Evolutionary conservation across 23 tunicate species (phyloP), one percentile per base, ranked within the genome.

Genomic region (Aplidium turbinatum): DNA sequence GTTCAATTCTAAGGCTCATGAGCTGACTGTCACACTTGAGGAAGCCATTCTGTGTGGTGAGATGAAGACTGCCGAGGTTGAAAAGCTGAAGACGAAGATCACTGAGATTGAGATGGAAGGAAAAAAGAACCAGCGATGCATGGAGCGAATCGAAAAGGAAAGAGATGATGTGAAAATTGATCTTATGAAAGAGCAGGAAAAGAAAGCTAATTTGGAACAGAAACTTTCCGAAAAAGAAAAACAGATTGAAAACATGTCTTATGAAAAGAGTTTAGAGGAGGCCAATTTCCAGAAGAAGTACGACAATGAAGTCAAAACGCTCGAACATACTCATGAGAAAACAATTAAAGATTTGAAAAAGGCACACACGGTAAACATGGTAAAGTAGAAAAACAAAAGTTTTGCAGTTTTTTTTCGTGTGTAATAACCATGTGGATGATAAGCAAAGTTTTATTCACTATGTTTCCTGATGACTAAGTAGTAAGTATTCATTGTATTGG

Each of bases 1-100:
- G 68, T 24, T 45, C 3, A 47, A 26, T 33, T 28, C 38, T 11
- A 78, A 78, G 47, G 52, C 51, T 27, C 9, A 3, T 65, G 84
- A 66, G 31, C 27, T 78, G n/a, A 38, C 75, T 3, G 23, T 54
- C 38, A 40, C 84, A 9, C 52, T 78, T 40, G 84, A 78, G 24
- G 84, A 78, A 52, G 75, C 84, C 26, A 50, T 78, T 3, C 18
- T 57, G 2, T 78, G 84, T 35, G 84, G 40, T n/a, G 84, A 78
- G 38, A 78, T 66, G 31, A 78, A 78, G 33, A 66, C 48, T n/a
- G 24, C 31, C 0, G 72, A 77, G 25, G 55, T 42, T 19, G 1
- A 11, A 31, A 31, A 77, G 31, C 82, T 77, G 33, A 16, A 62
- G 30, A 7, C 36, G 11, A 29, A 29, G 4, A 5, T 62, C 11